Percentiles rank a stretch among this genome's conserved stretches.
Conservation (phyloP, 2,888 invertebrate genomes). For the Cistogaster globosa region DNA sequence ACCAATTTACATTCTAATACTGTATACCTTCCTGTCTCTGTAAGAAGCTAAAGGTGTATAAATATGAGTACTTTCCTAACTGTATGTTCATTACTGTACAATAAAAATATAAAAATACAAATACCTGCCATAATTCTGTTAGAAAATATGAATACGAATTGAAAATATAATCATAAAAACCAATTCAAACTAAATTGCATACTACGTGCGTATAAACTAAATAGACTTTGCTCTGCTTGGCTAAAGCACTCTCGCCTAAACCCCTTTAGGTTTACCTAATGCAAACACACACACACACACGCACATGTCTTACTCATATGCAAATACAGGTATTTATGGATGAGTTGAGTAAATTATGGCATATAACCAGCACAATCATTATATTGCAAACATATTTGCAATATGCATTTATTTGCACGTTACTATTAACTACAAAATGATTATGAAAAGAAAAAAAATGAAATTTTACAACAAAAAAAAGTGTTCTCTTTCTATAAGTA, state of each 20-base stretch:
- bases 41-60: conserved; percentile 8
- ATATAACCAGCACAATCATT: conserved; percentile 63
- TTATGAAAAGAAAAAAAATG: background rate
- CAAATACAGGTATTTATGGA: conserved; percentile 47
- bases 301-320: background rate
- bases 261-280: background rate
- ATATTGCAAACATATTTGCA: conserved; percentile 45
- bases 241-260: background rate
- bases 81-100: background rate
- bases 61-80: conserved; percentile 10
- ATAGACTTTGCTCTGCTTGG: conserved; percentile 44
- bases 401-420: conserved; percentile 51
- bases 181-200: conserved; percentile 65
- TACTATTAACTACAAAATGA: conserved; percentile 47
- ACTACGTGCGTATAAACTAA: conserved; percentile 68
- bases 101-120: too few species aligned
- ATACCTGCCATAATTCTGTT: conserved; percentile 26
- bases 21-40: conserved; percentile 13
- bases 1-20: background rate
- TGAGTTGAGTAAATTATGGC: conserved; percentile 66
- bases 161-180: conserved; percentile 31
- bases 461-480: background rate
- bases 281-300: background rate
- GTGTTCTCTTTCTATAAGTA: background rate
- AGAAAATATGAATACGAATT: conserved; percentile 29